A percentile compares a stretch with the other conserved stretches of the same genome.
phyloP scores from a whole-genome alignment of 2,888 invertebrate species.

The Tetrapedia diversipes region DNA sequence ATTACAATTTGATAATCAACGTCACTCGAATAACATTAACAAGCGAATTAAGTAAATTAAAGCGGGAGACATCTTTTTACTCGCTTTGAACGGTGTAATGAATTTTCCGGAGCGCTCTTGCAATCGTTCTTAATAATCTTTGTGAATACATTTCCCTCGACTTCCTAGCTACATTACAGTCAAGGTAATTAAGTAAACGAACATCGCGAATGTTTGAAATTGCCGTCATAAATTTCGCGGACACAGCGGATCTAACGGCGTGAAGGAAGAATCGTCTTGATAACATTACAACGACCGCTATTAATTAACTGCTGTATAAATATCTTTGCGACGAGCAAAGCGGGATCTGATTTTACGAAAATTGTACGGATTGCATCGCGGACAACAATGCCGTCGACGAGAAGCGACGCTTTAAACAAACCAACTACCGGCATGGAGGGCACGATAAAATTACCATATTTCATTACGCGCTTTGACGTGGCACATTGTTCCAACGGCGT shows the following conservation, averaged over 20 bases:
- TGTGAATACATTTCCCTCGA: no score
- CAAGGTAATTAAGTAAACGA: background rate
- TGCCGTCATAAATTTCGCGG: background rate
- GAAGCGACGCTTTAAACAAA: conserved; percentile 4
- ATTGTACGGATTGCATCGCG: conserved; percentile 2
- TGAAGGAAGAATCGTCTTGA: background rate
- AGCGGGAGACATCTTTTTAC: no score
- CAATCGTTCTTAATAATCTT: no score
- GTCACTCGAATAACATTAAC: no score
- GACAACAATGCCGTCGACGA: conserved; percentile 7
- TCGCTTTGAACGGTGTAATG: no score
- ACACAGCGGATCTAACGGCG: background rate
- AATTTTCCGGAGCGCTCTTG: no score
- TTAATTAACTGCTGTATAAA: background rate
- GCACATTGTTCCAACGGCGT: background rate
- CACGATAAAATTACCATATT: conserved; percentile 15
- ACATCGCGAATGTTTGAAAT: background rate
- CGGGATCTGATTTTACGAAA: background rate
- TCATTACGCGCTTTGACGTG: conserved; percentile 17
- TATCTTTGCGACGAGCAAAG: background rate
- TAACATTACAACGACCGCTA: background rate
- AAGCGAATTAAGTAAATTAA: no score
- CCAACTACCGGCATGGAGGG: background rate
- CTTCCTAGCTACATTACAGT: no score
- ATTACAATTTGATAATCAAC: no score